These are phyloP conservation scores for Zophobas atratus DNA, from an alignment of 1,140 invertebrate species.

Conservation along the genomic window DNA sequence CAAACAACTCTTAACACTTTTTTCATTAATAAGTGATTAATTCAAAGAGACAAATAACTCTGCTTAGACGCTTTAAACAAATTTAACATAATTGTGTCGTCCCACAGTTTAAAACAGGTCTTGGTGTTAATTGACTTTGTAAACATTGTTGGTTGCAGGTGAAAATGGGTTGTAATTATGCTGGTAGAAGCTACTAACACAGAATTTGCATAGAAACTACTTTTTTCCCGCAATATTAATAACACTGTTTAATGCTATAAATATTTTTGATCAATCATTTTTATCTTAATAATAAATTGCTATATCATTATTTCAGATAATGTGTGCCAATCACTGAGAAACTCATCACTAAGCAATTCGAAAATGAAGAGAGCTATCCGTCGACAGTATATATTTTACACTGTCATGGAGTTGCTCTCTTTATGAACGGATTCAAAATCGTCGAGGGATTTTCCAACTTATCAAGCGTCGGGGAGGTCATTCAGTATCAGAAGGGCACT, in stretches of 20 bases:
- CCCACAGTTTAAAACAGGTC: slow-evolving; percentile 36
- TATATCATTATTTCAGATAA: slow-evolving; percentile 5
- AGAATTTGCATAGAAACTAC: slow-evolving; percentile 27
- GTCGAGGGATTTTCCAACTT: neutral
- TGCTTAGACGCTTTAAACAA: neutral
- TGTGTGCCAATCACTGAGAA: no score
- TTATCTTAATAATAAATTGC: neutral
- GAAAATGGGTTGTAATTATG: slow-evolving; percentile 56
- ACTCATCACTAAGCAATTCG: slow-evolving; percentile 67
- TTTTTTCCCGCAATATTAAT: neutral
- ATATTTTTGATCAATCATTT: slow-evolving; percentile 19
- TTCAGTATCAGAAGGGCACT: no score
- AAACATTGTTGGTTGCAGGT: slow-evolving; percentile 54
- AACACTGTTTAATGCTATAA: slow-evolving; percentile 14
- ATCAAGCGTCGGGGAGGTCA: no score
- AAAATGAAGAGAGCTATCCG: slow-evolving; percentile 84
- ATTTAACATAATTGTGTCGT: slow-evolving; percentile 21
- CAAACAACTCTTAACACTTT: slow-evolving; percentile 10
- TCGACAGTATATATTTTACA: slow-evolving; percentile 80
- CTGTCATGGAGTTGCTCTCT: slow-evolving; percentile 85
- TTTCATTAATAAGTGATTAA: slow-evolving; percentile 1
- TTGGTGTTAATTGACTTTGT: slow-evolving; percentile 46
- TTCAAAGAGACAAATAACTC: neutral
- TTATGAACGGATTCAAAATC: slow-evolving; percentile 73
- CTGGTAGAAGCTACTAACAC: slow-evolving; percentile 17